Base-by-base conservation (phyloP, 92 coral and sea anemone genomes). In the Bergia puertoricense region DNA sequence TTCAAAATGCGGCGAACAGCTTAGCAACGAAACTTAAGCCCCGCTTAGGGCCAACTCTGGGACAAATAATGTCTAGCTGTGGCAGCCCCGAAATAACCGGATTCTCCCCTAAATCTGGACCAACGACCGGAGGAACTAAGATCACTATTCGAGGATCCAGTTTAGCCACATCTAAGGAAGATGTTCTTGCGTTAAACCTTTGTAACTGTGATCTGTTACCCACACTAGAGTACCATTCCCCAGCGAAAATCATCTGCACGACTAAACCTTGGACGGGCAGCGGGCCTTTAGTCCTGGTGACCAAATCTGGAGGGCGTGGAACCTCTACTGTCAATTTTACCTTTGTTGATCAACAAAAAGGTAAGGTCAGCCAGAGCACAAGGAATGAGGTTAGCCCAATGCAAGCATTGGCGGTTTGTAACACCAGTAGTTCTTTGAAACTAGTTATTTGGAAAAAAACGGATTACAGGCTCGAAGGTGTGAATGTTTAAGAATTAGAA, bases 261-360 rank as follows among this genome's bases (percentile, higher is more conserved):
- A 95, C 99, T 1, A 93, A 93, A 77, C 95, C 99, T 13, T 97
- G 99, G 99, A 88, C 88, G 68, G 99, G 99, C 8, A 86, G 93
- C 15, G 99, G 99, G 0, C 98, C 99, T 9, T 92, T 97, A 44
- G 95, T 93, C 36, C 81, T 97, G 45, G 93, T 91, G 39, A 97
- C 99, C 0, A 94, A 97, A 82, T 92, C 98, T 46, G 99, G 99
- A 4, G 99, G 99, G 22, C 89, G 99, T 8, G 98, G 98, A 2
- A 91, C 92, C 22, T 97, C 99, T 1, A 97, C 93, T 2, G 81
- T 90, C 46, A 88, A 81, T 59, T 97, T 94, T 82, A 92, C 93
- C 42, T 97, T 94, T 86, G 74, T 81, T 38, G 92, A 86, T 59
- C 90, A 93, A 65, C 82, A 89, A 50, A 85, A 85, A 79, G 91